Conservation (phyloP, 37 sponge, comb jelly and placozoan species). For the Hexactinellida sp. region DNA sequence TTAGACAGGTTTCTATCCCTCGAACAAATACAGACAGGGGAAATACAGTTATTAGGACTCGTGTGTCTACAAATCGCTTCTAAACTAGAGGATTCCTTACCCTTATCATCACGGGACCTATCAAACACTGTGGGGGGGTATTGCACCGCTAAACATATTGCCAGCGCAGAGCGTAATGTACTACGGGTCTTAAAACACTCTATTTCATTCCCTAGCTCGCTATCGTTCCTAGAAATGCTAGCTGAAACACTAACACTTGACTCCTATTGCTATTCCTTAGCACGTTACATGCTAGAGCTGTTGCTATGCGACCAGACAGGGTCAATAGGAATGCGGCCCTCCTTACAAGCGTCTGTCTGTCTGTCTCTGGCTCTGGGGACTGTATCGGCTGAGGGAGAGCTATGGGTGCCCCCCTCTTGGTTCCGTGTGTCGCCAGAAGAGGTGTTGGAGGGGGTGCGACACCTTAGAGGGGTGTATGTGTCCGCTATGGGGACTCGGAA, state of each 20-base stretch:
- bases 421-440: background rate
- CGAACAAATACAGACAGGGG: background rate
- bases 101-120: background rate
- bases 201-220: background rate
- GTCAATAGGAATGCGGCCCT: background rate
- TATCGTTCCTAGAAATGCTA: background rate
- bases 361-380: background rate
- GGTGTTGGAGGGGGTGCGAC: background rate
- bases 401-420: background rate
- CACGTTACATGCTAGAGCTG: background rate
- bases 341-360: background rate
- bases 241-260: background rate
- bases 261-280: background rate
- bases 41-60: background rate
- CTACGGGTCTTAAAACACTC: background rate
- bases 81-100: background rate
- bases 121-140: background rate
- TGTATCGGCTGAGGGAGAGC: background rate
- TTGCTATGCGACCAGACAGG: background rate
- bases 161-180: background rate
- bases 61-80: background rate
- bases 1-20: background rate
- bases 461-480: background rate
- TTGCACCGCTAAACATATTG: background rate
- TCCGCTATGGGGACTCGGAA: background rate